Evolutionary conservation across 1,140 invertebrate genomes (phyloP).

Genomic region (Scaptomyza hsui): DNA sequence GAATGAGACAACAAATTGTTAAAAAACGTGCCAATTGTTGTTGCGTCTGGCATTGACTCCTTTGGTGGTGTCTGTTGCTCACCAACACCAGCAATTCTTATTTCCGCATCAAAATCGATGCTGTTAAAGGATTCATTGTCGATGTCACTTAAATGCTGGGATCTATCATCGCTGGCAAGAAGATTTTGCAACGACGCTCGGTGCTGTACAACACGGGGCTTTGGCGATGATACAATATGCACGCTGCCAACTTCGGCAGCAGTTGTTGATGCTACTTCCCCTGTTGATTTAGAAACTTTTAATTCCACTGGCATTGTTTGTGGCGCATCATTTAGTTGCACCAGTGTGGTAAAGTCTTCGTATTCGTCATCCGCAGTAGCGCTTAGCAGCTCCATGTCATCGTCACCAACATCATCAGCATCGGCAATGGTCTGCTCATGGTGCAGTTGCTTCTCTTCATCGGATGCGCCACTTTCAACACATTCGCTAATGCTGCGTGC

Average conservation of each 20-base stretch:
- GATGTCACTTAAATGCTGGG: constrained; percentile 83
- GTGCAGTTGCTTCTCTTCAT: constrained; percentile 37
- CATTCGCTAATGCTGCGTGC: constrained; percentile 82
- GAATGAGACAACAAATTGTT: constrained; percentile 83
- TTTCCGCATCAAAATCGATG: constrained; percentile 83
- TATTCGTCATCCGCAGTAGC: constrained; percentile 67
- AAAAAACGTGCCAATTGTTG: constrained; percentile 83
- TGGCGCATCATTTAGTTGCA: constrained; percentile 83
- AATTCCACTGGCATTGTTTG: constrained; percentile 55
- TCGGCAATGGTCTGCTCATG: constrained; percentile 19
- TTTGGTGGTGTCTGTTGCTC: constrained; percentile 40
- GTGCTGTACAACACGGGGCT: constrained; percentile 56
- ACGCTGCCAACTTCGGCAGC: constrained; percentile 30
- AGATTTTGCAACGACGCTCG: constrained; percentile 76
- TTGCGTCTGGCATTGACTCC: constrained; percentile 64
- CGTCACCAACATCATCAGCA: constrained; percentile 51
- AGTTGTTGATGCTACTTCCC: constrained; percentile 19
- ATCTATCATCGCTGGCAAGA: constrained; percentile 79
- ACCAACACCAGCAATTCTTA: constrained; percentile 73
- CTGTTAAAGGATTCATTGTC: constrained; percentile 84
- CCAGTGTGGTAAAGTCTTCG: constrained; percentile 81
- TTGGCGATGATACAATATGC: constrained; percentile 36
- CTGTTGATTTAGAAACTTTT: constrained; percentile 50
- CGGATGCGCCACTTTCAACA: constrained; percentile 60
- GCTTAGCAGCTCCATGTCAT: constrained; percentile 67